Evolutionary conservation across 1,140 invertebrate genomes (phyloP), one percentile per base, ranked within the genome.

Genomic region (Caerostris extrusa): DNA sequence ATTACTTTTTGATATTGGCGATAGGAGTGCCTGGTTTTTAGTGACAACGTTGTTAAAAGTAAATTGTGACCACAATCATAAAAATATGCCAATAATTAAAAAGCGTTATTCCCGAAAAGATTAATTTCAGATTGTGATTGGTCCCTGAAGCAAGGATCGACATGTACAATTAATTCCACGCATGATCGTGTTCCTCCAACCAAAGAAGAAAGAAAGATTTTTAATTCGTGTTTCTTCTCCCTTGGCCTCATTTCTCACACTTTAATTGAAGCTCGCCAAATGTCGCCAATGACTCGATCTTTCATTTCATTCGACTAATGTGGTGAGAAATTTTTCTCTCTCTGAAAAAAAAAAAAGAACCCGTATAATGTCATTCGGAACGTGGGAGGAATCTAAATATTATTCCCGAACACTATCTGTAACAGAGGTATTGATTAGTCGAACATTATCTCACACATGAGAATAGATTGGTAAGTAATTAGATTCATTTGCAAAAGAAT

Each of bases 171-270:
- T 90, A 90, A 81, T 90, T 90, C 71, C 50, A 14, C 67, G 58
- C 89, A 91, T 91, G 89, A 82, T 82, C 89, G 89, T 91, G 89
- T 91, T 91, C 89, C 61, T 58, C 50, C n/a, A 60, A 82, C 55
- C 89, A 56, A 60, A 91, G 71, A 90, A 90, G 87, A 90, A 90
- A 90, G 87, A 90, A 69, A 90, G 89, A 60, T 91, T 91, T 91
- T 91, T 91, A 91, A 91, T 91, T 91, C 89, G 69, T 57, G 69
- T 91, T 91, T 91, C 89, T 91, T 82, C 69, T 91, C 89, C n/a
- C 69, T 71, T 71, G 69, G 60, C 87, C 87, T 69, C 89, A 91
- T 91, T 91, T 82, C 89, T 91, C 89, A 91, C 67, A 50, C 89
- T 71, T 82, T 91, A 91, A 91, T 91, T 91, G 89, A 56, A 50